A percentile compares a stretch with the other conserved stretches of the same genome.
Conservation (phyloP, 2,797 vertebrate species). For the Dryobates pubescens region DNA sequence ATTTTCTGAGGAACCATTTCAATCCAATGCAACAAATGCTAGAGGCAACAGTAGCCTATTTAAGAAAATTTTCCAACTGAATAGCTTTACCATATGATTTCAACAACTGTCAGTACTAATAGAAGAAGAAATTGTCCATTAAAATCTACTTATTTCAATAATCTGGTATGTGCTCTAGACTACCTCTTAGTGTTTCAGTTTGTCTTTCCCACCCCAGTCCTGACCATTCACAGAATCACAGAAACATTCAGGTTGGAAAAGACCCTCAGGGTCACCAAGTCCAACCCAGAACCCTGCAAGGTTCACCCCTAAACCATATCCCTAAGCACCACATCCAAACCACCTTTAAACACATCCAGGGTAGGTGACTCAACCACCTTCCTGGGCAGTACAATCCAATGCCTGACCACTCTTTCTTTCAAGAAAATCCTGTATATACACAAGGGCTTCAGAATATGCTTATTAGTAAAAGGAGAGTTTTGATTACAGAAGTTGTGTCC, state of each 20-base stretch:
- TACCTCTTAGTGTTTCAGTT: neutral
- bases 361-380: no score
- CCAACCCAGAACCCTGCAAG: no score
- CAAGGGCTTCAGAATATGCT: neutral
- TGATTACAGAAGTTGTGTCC: neutral
- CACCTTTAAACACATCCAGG: no score
- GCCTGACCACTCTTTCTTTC: neutral
- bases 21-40: slow-evolving; percentile 45
- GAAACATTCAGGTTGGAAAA: no score
- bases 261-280: no score
- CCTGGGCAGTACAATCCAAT: no score
- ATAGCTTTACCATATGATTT: slow-evolving; percentile 38
- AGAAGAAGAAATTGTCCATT: slow-evolving; percentile 5
- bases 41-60: slow-evolving; percentile 50
- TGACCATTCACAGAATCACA: neutral
- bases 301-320: no score
- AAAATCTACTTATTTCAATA: slow-evolving; percentile 54
- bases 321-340: no score
- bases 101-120: slow-evolving; percentile 20
- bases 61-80: slow-evolving; percentile 28
- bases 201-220: neutral
- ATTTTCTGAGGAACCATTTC: slow-evolving; percentile 60
- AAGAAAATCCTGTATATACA: neutral
- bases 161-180: neutral
- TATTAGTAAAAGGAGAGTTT: neutral